Evolutionary conservation across 2,888 invertebrate genomes (phyloP).

Genomic region (Euproctis similis): DNA sequence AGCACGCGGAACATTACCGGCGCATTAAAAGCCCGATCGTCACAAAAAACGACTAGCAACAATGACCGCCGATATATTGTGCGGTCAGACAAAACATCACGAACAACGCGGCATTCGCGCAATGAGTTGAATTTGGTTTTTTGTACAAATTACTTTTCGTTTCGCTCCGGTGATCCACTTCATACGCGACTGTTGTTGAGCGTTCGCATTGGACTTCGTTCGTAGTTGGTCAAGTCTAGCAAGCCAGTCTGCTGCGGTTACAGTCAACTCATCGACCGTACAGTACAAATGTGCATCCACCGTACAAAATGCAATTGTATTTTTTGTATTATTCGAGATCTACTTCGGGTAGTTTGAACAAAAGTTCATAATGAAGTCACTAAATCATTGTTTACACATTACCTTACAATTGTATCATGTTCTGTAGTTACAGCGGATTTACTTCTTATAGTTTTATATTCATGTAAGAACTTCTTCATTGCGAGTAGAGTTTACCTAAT

Average conservation of each 20-base stretch:
- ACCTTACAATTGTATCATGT: conserved; percentile 38
- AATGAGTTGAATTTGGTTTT: conserved; percentile 73
- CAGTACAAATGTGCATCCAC: conserved; percentile 19
- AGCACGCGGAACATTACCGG: conserved; percentile 65
- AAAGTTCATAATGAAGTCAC: conserved; percentile 7
- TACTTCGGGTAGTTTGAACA: conserved; percentile 28
- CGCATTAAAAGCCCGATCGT: conserved; percentile 49
- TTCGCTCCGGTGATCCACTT: conserved; percentile 70
- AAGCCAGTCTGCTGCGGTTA: conserved; percentile 36
- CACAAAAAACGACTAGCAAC: conserved; percentile 66
- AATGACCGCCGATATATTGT: conserved; percentile 71
- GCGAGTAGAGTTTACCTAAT: no score
- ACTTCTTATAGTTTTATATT: conserved; percentile 49
- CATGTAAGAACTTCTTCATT: conserved; percentile 64
- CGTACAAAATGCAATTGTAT: conserved; percentile 15
- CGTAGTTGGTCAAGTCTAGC: conserved; percentile 28
- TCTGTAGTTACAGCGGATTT: conserved; percentile 43
- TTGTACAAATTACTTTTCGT: conserved; percentile 75
- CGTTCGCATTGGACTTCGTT: conserved; percentile 43
- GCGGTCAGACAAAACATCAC: conserved; percentile 74
- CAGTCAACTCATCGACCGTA: conserved; percentile 34
- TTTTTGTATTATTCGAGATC: conserved; percentile 4
- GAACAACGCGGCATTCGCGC: conserved; percentile 67
- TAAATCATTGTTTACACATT: conserved; percentile 32
- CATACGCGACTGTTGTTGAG: conserved; percentile 42